Base-by-base conservation (phyloP, 2,113 vertebrate genomes). In the Malaclemys terrapin region DNA sequence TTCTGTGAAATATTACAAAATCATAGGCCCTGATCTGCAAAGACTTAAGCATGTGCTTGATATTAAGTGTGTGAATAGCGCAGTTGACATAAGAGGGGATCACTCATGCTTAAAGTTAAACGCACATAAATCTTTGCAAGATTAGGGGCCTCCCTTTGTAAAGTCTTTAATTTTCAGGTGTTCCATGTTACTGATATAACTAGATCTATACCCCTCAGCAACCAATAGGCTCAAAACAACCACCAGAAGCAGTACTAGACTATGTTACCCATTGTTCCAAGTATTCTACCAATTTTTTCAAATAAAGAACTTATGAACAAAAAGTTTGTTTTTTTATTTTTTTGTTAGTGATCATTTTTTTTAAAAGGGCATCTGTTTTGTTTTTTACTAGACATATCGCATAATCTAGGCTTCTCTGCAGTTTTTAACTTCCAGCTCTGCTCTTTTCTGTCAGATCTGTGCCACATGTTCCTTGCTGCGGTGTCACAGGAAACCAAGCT, bases 21-120 rank as follows among this genome's bases (percentile, higher is more conserved):
- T 80, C 72, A 38, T 65, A 29, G 56, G 38, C 89, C 24, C 25
- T 27, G 38, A 47, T 95, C 87, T 82, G 29, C 52, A 0, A 0
- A 6, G 2, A 1, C 1, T 1, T 59, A 89, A 49, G 47, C 8
- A 31, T 84, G 72, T 45, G 49, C 4, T 12, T 16, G 80, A 12
- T 1, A 1, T 38, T 20, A 5, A 0, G 65, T 3, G 2, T 69
- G 35, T n/a, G 35, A 69, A 69, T 69, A 69, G 17, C 35, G 3
- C 14, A 65, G 65, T 69, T 69, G 35, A 69, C 65, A 69, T 69
- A n/a, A 20, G 65, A 13, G 49, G 19, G 47, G 83, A 90, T 24
- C 49, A 52, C 5, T 11, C 0, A 1, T 38, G 0, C 81, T 50
- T 38, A 47, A 42, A 85, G 57, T 16, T 92, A 42, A 35, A 4